Evolutionary conservation across 2,113 vertebrate species (phyloP).

Genomic region (Syngnathus floridae): DNA sequence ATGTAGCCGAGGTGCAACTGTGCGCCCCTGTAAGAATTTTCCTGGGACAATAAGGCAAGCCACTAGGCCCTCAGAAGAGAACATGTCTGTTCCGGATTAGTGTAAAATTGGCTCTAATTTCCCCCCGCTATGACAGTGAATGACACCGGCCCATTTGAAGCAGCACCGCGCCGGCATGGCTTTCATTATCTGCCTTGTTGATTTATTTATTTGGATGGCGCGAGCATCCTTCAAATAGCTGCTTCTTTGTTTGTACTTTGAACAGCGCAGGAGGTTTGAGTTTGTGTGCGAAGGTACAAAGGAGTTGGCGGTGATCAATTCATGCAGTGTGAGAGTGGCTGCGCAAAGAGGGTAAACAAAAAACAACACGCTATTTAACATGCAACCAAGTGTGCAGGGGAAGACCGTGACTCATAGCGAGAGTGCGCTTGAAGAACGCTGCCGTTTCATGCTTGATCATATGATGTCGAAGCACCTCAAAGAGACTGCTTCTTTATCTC

Average conservation of each 20-base stretch:
- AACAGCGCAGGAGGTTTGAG: conserved; percentile 32
- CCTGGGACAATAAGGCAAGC: conserved; percentile 31
- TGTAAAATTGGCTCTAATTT: conserved; percentile 62
- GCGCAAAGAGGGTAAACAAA: conserved; percentile 12
- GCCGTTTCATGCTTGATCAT: conserved; percentile 57
- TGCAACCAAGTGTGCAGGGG: conserved; percentile 44
- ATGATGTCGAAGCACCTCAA: conserved; percentile 3
- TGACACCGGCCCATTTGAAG: conserved; percentile 63
- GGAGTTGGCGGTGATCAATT: conserved; percentile 5
- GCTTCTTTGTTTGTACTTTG: conserved; percentile 33
- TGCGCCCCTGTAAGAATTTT: conserved; percentile 21
- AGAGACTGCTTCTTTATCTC: neutral
- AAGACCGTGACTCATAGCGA: conserved; percentile 59
- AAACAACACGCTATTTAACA: conserved; percentile 26
- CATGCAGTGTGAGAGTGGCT: conserved; percentile 17
- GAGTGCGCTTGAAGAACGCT: conserved; percentile 37
- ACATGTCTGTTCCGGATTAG: conserved; percentile 62
- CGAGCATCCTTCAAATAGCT: conserved; percentile 50
- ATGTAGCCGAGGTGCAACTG: conserved; percentile 10
- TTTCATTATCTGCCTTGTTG: conserved; percentile 59
- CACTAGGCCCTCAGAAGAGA: conserved; percentile 26
- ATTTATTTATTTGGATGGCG: conserved; percentile 66
- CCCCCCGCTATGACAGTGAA: conserved; percentile 51
- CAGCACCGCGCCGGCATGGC: conserved; percentile 53
- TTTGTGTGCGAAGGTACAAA: conserved; percentile 28